Conservation (phyloP, 2,888 invertebrate species). For the Eulithis prunata region DNA sequence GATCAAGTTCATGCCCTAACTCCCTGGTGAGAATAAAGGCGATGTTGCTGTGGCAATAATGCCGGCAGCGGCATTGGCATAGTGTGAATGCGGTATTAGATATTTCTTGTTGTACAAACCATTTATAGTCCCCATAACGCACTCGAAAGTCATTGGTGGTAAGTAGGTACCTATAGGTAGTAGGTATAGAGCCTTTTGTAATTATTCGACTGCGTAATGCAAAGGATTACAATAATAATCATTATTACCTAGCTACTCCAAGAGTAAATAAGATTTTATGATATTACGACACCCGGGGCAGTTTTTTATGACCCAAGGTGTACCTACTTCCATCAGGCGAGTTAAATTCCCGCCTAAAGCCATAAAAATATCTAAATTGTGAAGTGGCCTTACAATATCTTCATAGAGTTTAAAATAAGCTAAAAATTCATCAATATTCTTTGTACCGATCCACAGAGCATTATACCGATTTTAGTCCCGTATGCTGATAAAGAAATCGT, state of each 20-base stretch:
- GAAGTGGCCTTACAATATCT: slow-evolving; percentile 7
- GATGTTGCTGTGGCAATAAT: too few species aligned
- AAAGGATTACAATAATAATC: slow-evolving; percentile 22
- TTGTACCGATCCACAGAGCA: not conserved
- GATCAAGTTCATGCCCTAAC: too few species aligned
- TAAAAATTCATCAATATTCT: not conserved
- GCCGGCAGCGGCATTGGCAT: too few species aligned
- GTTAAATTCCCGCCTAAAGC: slow-evolving; percentile 22
- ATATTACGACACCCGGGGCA: slow-evolving; percentile 22
- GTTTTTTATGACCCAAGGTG: slow-evolving; percentile 29
- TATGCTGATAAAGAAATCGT: too few species aligned
- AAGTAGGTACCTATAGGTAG: too few species aligned
- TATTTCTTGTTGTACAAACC: too few species aligned
- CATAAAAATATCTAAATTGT: slow-evolving; percentile 28
- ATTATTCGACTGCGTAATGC: slow-evolving; percentile 48
- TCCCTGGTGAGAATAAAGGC: too few species aligned
- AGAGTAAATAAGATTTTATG: slow-evolving; percentile 20
- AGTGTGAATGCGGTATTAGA: too few species aligned
- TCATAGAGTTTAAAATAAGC: slow-evolving; percentile 11
- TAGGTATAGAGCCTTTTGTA: slow-evolving; percentile 72
- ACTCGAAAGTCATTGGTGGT: too few species aligned
- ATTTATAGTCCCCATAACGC: too few species aligned
- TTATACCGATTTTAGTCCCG: too few species aligned
- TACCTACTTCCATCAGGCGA: slow-evolving; percentile 16
- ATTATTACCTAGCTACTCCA: slow-evolving; percentile 4